Evolutionary conservation across 2,113 vertebrate species (phyloP).

Genomic region (Lophotis ruficrista): DNA sequence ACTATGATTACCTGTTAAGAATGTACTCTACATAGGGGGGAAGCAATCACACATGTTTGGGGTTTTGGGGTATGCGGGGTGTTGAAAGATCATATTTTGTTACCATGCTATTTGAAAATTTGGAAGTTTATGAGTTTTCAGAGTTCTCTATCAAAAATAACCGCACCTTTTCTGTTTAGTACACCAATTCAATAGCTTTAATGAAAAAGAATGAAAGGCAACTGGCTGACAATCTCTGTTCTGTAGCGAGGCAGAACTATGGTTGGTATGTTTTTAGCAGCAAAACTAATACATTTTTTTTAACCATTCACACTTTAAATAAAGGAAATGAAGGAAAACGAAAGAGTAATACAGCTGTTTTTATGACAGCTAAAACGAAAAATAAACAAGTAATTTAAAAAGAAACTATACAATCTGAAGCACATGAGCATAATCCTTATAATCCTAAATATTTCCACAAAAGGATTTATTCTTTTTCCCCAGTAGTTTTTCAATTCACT

Average conservation of each 20-base stretch:
- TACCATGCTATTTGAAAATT: neutral
- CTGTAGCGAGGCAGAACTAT: neutral
- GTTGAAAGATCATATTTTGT: neutral
- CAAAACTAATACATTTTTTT: neutral
- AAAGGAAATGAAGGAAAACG: neutral
- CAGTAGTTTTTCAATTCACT: conserved; percentile 42
- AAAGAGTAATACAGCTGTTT: neutral
- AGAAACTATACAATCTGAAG: conserved; percentile 56
- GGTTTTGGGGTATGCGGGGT: no score
- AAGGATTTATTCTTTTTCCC: conserved; percentile 54
- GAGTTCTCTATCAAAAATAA: neutral
- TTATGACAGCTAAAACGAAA: neutral
- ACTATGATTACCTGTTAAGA: neutral
- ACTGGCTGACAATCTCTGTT: neutral
- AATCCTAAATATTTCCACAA: conserved; percentile 52
- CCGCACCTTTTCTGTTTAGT: neutral
- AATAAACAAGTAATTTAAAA: conserved; percentile 30
- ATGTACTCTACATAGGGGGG: neutral
- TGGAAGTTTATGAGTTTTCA: neutral
- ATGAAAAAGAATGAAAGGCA: neutral
- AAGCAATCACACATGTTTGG: neutral
- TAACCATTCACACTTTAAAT: neutral
- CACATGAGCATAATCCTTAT: conserved; percentile 65
- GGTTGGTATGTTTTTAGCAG: neutral
- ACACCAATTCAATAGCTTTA: neutral